Base-by-base conservation (phyloP, 2,888 invertebrate genomes). In the Macrosiphum euphorbiae region DNA sequence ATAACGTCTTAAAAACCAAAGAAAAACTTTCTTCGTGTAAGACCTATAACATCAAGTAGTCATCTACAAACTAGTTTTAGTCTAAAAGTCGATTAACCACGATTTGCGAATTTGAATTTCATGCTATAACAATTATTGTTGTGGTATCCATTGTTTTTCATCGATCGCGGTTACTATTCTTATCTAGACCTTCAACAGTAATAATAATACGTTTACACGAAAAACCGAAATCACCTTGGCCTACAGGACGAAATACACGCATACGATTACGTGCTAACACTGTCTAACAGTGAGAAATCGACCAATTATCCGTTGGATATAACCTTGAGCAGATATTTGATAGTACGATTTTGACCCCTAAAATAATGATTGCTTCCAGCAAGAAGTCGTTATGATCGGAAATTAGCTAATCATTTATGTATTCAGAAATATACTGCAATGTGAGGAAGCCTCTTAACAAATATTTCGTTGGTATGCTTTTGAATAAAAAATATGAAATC, bases 211-310 rank as follows among this genome's bases (percentile, higher is more conserved):
- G n/a, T 88, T 87, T 67, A 67, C 20, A 52, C 50, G 52, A 88
- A 92, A 92, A 88, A 4, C 67, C 28, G 24, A 88, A 92, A 88
- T 50, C 50, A 88, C 92, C 92, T 92, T 92, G 92, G 78, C 92
- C 92, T 88, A 92, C 78, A 92, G 88, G 78, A 88, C 28, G 92
- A 13, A 88, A 87, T 28, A 55, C 26, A 8, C 91, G 47, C 16
- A 58, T 58, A 85, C 5, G 47, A 87, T 41, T 47, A 52, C 88
- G 50, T 41, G 67, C 8, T 28, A 88, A 52, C 52, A 52, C 52
- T 52, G 52, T 5, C 52, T 20, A 52, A 88, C 20, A 35, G 61
- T 50, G 61, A 85, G 52, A 92, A 92, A 67, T 52, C 1, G n/a
- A 92, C 44, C 92, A 55, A 92, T 88, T 88, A 92, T 88, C 88